phyloP scores from a whole-genome alignment of 2,113 vertebrate species.

The Seriola aureovittata region DNA sequence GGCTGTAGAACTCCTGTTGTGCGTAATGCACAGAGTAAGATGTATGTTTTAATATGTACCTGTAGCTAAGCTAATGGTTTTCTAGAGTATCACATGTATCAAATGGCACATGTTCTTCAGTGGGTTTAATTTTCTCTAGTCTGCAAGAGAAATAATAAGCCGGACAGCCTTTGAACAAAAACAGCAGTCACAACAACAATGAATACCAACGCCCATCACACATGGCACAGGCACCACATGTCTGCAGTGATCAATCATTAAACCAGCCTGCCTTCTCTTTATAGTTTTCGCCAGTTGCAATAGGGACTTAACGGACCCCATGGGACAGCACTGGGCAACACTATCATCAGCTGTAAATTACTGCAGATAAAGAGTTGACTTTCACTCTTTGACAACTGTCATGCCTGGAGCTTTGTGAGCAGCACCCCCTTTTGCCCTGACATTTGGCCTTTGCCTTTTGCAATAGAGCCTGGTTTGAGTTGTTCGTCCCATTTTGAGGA shows the following conservation, averaged over 20 bases:
- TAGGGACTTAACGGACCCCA: slow-evolving; percentile 36
- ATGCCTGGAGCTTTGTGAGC: slow-evolving; percentile 37
- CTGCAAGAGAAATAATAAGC: slow-evolving; percentile 23
- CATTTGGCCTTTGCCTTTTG: slow-evolving; percentile 52
- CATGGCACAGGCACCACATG: slow-evolving; percentile 54
- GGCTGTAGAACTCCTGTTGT: neutral
- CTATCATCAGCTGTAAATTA: slow-evolving; percentile 52
- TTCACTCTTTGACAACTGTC: slow-evolving; percentile 15
- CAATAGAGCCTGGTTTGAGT: neutral
- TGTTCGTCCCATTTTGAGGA: neutral
- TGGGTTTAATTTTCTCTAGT: slow-evolving; percentile 17
- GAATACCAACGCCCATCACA: slow-evolving; percentile 35
- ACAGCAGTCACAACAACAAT: slow-evolving; percentile 22
- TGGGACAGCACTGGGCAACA: slow-evolving; percentile 36
- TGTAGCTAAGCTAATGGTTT: neutral
- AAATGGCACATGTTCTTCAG: slow-evolving; percentile 8
- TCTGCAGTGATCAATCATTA: slow-evolving; percentile 53
- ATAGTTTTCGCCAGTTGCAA: slow-evolving; percentile 39
- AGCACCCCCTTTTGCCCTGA: slow-evolving; percentile 26
- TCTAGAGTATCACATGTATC: neutral
- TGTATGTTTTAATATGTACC: neutral
- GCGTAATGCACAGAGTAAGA: neutral
- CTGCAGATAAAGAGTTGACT: slow-evolving; percentile 27
- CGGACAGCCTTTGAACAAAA: slow-evolving; percentile 41
- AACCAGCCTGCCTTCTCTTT: slow-evolving; percentile 23